Conservation (phyloP, 2,888 invertebrate genomes). For the Corbicula japonica region DNA sequence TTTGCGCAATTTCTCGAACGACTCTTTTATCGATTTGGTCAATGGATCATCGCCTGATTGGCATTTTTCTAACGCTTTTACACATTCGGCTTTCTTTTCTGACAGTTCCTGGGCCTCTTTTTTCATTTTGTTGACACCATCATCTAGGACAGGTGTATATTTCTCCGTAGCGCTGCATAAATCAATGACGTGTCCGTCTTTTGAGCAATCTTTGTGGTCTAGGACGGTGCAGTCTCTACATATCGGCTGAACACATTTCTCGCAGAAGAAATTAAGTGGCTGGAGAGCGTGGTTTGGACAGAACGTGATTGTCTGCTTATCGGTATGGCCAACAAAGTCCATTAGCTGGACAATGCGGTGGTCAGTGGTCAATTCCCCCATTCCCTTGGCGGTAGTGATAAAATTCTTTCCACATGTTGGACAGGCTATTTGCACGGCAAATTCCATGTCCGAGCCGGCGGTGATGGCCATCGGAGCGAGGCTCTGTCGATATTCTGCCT, state of each 20-base stretch:
- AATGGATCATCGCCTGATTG: constrained; percentile 69
- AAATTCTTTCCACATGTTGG: constrained; percentile 76
- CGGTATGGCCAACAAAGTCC: constrained; percentile 79
- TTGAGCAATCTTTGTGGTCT: constrained; percentile 76
- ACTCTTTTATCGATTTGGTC: constrained; percentile 71
- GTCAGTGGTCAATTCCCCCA: constrained; percentile 77
- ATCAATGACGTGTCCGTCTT: constrained; percentile 79
- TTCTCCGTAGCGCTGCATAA: constrained; percentile 76
- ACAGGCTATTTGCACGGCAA: constrained; percentile 77
- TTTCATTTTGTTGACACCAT: constrained; percentile 74
- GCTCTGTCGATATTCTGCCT: constrained; percentile 73
- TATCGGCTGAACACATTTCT: constrained; percentile 75
- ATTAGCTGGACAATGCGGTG: constrained; percentile 81
- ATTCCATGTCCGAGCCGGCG: constrained; percentile 60
- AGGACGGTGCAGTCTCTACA: constrained; percentile 81
- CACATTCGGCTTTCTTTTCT: constrained; percentile 72
- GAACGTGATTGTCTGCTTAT: constrained; percentile 77
- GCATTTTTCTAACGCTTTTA: constrained; percentile 66
- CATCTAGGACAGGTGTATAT: constrained; percentile 77
- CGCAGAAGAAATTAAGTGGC: constrained; percentile 83
- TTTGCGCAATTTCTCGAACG: constrained; percentile 74
- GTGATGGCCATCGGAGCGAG: constrained; percentile 59
- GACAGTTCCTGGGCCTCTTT: constrained; percentile 69
- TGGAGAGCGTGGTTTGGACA: constrained; percentile 80
- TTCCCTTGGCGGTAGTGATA: constrained; percentile 76